phyloP scores from a whole-genome alignment of 2,113 vertebrate genomes.

The Atractosteus spatula region DNA sequence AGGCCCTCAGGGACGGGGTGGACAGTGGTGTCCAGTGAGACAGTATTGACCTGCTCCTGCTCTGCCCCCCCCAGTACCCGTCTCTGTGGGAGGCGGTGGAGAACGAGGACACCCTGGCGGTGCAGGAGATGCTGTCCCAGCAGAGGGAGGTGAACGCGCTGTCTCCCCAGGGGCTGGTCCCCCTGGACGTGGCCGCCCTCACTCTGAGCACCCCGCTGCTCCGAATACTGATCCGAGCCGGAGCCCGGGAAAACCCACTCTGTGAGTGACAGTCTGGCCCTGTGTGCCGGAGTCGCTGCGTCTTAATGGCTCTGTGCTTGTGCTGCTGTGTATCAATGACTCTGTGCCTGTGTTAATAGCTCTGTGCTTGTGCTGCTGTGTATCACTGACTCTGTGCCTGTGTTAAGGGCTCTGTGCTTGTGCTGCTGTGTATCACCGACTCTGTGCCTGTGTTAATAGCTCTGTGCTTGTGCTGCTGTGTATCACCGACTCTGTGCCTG shows the following conservation, averaged over 20 bases:
- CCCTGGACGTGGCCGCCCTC: slow-evolving; percentile 63
- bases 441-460: no score
- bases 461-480: no score
- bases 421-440: no score
- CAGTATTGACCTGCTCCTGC: not conserved
- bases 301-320: no score
- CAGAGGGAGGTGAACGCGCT: slow-evolving; percentile 60
- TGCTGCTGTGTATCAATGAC: no score
- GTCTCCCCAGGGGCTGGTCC: slow-evolving; percentile 65
- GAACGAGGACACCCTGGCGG: slow-evolving; percentile 64
- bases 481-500: no score
- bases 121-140: slow-evolving; percentile 59
- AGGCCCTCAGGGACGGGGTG: no score
- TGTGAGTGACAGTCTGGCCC: slow-evolving; percentile 48
- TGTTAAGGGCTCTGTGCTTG: no score
- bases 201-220: slow-evolving; percentile 66
- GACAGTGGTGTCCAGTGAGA: not conserved
- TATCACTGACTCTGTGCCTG: no score
- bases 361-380: no score
- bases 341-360: no score
- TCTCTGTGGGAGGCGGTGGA: slow-evolving; percentile 69
- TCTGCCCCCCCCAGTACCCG: slow-evolving; percentile 51
- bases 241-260: slow-evolving; percentile 61
- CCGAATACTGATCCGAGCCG: slow-evolving; percentile 59
- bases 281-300: not conserved